A percentile compares a stretch with the other conserved stretches of the same genome.
These are phyloP conservation scores for Onthophagus taurus DNA, from an alignment of 1,140 invertebrate species.

Conservation along the genomic window DNA sequence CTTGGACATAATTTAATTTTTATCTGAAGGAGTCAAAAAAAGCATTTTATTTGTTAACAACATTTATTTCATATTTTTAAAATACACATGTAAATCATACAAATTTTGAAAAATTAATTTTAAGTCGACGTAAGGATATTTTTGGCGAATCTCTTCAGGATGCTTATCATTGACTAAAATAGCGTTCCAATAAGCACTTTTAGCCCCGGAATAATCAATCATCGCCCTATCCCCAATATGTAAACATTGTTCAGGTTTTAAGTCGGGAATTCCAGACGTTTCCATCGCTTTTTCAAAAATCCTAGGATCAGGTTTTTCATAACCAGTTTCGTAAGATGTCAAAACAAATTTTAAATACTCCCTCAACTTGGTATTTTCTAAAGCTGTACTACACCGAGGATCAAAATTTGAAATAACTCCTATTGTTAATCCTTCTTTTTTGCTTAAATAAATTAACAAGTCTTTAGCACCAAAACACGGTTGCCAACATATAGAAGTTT, in stretches of 20 bases:
- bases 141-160: slow-evolving; percentile 19
- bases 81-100: slow-evolving; percentile 21
- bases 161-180: slow-evolving; percentile 38
- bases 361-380: slow-evolving; percentile 52
- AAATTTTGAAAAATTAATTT: slow-evolving; percentile 26
- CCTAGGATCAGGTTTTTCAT: slow-evolving; percentile 60
- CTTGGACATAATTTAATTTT: too few relatives aligned
- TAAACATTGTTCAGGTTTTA: slow-evolving; percentile 52
- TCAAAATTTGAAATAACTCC: slow-evolving; percentile 88
- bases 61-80: slow-evolving; percentile 4
- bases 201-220: slow-evolving; percentile 71
- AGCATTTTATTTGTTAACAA: too few relatives aligned
- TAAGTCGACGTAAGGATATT: slow-evolving; percentile 25
- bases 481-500: slow-evolving; percentile 61
- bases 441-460: slow-evolving; percentile 50
- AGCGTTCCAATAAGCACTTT: slow-evolving; percentile 64
- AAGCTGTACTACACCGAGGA: slow-evolving; percentile 58
- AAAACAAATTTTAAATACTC: slow-evolving; percentile 72
- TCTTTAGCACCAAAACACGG: slow-evolving; percentile 51
- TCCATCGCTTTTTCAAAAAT: slow-evolving; percentile 67
- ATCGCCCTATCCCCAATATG: slow-evolving; percentile 72
- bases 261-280: slow-evolving; percentile 34
- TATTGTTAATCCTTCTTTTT: slow-evolving; percentile 42
- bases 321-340: slow-evolving; percentile 62
- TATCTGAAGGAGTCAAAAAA: too few relatives aligned